Evolutionary conservation across 2,797 vertebrate species (phyloP), one percentile per base, ranked within the genome.

Genomic region (Tamandua tetradactyla): DNA sequence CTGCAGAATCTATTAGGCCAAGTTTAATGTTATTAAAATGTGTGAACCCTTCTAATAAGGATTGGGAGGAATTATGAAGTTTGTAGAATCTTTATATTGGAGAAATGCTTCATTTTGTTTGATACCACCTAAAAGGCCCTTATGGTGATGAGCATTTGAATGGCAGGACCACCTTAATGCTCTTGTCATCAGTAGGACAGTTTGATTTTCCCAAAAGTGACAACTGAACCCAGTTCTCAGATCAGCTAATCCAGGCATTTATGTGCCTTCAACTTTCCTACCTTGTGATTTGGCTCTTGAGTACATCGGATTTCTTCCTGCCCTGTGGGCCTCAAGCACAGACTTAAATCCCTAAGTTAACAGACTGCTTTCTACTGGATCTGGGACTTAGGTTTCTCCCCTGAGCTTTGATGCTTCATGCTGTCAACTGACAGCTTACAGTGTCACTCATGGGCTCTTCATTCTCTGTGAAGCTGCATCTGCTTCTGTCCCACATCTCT

Each of bases 71-170:
- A 96, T 96, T 95, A 96, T 42, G 71, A 97, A 97, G 92, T 96
- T 96, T 96, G 97, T 81, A 82, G 89, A 95, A 95, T 95, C 92
- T 95, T 96, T 87, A 82, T 87, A 92, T 96, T 97, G 91, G 80
- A 95, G 95, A 96, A 97, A 96, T 97, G 93, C 94, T 97, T 97
- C 97, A 92, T 96, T 97, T 96, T 97, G 94, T 95, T 93, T 79
- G 92, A 95, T 97, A 96, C 91, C 83, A 91, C 5, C 49, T 52
- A 93, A 92, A 93, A 96, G 97, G 88, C 90, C 59, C 92, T 95
- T 94, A 91, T 79, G 96, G 93, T 97, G 93, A 97, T 97, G 96
- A 97, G 94, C 93, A 97, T 97, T 95, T 97, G 89, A 96, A 96
- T 91, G 91, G 94, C n/a, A 68, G 95, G 93, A 97, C 97, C 94